Evolutionary conservation across 92 coral and sea anemone genomes (phyloP).

Genomic region (Siderastrea radians): DNA sequence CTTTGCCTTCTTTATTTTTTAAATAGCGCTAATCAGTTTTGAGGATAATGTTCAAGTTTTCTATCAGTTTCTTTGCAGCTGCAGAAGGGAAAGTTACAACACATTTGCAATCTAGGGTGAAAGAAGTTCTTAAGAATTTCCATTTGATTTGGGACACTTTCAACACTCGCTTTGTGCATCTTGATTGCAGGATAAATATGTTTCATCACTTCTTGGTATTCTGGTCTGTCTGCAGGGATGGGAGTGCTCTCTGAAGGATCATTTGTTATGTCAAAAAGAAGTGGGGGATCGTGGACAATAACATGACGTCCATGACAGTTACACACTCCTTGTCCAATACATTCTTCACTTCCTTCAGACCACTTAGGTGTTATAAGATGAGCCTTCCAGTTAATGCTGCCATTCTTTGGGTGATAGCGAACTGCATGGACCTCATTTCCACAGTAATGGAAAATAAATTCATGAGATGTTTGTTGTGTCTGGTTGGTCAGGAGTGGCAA

Average conservation of each 20-base stretch:
- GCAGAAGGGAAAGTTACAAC: slow-evolving; percentile 91
- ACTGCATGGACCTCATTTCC: slow-evolving; percentile 91
- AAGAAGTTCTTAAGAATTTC: slow-evolving; percentile 43
- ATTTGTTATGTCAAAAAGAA: slow-evolving; percentile 80
- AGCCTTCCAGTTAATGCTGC: slow-evolving; percentile 81
- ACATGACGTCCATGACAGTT: slow-evolving; percentile 69
- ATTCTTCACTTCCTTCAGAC: slow-evolving; percentile 67
- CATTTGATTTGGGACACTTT: slow-evolving; percentile 73
- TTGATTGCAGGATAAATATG: slow-evolving; percentile 62
- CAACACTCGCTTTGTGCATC: slow-evolving; percentile 52
- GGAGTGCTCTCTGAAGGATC: slow-evolving; percentile 82
- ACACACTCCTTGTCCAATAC: slow-evolving; percentile 52
- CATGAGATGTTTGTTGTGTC: slow-evolving; percentile 70
- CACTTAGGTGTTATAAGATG: slow-evolving; percentile 83
- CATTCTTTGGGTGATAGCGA: slow-evolving; percentile 80
- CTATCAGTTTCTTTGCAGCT: slow-evolving; percentile 69
- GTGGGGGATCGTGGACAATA: slow-evolving; percentile 71
- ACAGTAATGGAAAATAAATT: slow-evolving; percentile 91
- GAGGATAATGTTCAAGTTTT: slow-evolving; percentile 38
- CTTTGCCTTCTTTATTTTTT: no score
- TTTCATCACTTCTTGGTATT: slow-evolving; percentile 59
- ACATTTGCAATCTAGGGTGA: slow-evolving; percentile 67
- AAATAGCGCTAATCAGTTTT: background rate
- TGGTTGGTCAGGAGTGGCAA: slow-evolving; percentile 77
- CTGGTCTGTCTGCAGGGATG: slow-evolving; percentile 30